Base-by-base conservation (phyloP, 2,888 invertebrate genomes). In the Lacanobia wlatinum region DNA sequence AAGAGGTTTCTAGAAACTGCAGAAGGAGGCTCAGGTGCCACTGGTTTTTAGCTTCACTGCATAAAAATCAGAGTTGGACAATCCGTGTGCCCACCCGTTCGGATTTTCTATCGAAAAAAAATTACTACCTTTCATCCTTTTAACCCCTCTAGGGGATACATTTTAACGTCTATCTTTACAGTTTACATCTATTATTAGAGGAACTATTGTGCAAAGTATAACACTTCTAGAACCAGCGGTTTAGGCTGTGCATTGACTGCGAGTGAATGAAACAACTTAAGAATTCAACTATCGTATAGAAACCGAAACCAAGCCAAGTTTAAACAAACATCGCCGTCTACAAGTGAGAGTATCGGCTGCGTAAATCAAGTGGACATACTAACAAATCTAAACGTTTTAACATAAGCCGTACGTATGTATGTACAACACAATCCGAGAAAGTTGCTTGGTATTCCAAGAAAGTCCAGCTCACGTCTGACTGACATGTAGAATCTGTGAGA, bases 401-500 rank as follows among this genome's bases (percentile, higher is more conserved):
- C 58, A 72, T 60, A 62, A 68, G 55, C 28, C 61, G 61, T 69
- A 72, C 63, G 59, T 69, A 71, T 21, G 60, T 65, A 53, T 9
- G 53, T 72, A 78, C 48, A 46, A 53, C 40, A 82, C 63, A 67
- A 65, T 65, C 52, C 62, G 74, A 74, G 84, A 84, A 84, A 84
- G 84, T 84, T 66, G 21, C 63, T 83, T 67, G 69, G 84, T 84
- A 84, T 84, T 84, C 77, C 53, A 78, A 62, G 78, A 81, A 71
- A 77, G 81, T 82, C 68, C 71, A 56, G 55, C 61, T 28, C 73
- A 73, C 70, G 78, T 79, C 70, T 72, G 70, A 76, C 76, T 81
- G 79, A 85, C 82, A 82, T 84, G 85, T 86, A 86, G 83, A 88
- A 88, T 87, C 86, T 85, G 84, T 74, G 84, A 84, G 73, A 85